Percentiles rank a stretch among this genome's conserved stretches.
Conservation (phyloP, 37 sponge, comb jelly and placozoan species). For the Aplysina aerophoba region DNA sequence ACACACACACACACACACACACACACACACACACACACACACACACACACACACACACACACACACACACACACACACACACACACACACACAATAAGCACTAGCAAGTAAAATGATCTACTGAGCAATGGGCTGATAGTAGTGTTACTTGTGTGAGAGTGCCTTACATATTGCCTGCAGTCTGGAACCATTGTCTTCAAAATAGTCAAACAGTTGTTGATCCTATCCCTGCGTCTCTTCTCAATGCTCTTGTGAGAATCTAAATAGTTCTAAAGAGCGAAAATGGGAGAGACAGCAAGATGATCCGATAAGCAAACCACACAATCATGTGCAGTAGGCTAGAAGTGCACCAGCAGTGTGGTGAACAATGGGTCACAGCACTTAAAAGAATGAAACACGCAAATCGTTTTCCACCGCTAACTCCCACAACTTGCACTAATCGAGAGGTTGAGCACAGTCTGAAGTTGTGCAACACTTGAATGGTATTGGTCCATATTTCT, state of each 20-base stretch:
- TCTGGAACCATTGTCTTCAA: constrained; percentile 82
- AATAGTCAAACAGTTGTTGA: constrained; percentile 62
- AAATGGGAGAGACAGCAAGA: not conserved
- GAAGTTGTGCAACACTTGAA: not conserved
- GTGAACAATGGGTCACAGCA: no score
- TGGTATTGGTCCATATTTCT: not conserved
- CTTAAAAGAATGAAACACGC: no score
- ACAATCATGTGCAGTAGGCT: not conserved
- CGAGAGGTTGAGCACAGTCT: not conserved
- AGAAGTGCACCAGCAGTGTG: not conserved
- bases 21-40: no score
- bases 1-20: no score
- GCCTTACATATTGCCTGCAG: constrained; percentile 79
- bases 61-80: constrained; percentile 4
- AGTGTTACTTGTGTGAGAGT: not conserved
- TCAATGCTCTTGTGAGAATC: constrained; percentile 92
- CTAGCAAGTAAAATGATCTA: no score
- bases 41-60: no score
- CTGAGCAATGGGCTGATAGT: no score
- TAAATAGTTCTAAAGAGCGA: constrained; percentile 66
- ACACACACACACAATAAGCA: no score
- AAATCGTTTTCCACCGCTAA: no score
- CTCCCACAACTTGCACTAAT: not conserved
- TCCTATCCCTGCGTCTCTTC: constrained; percentile 86
- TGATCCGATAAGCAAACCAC: not conserved